A percentile compares a stretch with the other conserved stretches of the same genome.
These are phyloP conservation scores for Leptestheria dahalacensis DNA, from an alignment of 1,140 invertebrate genomes.

Conservation along the genomic window DNA sequence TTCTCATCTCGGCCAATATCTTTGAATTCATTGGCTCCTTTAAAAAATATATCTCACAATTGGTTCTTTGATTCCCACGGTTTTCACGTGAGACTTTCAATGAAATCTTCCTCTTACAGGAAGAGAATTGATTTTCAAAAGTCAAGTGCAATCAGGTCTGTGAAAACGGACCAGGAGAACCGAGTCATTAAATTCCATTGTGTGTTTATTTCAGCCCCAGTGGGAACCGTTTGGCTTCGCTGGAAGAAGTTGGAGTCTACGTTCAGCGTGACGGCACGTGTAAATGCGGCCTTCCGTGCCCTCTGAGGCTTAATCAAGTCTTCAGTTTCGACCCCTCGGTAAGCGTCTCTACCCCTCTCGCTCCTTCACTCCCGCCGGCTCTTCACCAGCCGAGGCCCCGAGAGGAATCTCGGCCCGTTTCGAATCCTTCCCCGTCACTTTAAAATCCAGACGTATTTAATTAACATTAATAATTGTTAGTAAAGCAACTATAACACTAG, in stretches of 20 bases:
- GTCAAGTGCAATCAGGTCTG: background rate
- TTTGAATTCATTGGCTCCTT: too few species aligned
- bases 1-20: too few species aligned
- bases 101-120: too few species aligned
- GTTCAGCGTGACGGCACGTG: conserved; percentile 78
- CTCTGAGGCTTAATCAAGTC: conserved; percentile 66
- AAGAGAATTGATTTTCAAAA: too few species aligned
- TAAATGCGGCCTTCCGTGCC: conserved; percentile 90
- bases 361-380: background rate
- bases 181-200: background rate
- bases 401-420: background rate
- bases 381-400: background rate
- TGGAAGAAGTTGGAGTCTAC: conserved; percentile 76
- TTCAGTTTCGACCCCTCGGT: conserved; percentile 54
- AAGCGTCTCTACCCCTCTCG: background rate
- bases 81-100: too few species aligned
- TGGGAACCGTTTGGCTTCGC: conserved; percentile 62
- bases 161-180: background rate
- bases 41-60: too few species aligned
- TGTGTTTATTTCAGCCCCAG: conserved; percentile 63
- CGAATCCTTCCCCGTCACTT: background rate
- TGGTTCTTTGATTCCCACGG: too few species aligned
- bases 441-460: background rate
- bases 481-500: too few species aligned
- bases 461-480: too few species aligned